Evolutionary conservation across 2,113 vertebrate genomes (phyloP), one percentile per base, ranked within the genome.

Genomic region (Burhinus oedicnemus): DNA sequence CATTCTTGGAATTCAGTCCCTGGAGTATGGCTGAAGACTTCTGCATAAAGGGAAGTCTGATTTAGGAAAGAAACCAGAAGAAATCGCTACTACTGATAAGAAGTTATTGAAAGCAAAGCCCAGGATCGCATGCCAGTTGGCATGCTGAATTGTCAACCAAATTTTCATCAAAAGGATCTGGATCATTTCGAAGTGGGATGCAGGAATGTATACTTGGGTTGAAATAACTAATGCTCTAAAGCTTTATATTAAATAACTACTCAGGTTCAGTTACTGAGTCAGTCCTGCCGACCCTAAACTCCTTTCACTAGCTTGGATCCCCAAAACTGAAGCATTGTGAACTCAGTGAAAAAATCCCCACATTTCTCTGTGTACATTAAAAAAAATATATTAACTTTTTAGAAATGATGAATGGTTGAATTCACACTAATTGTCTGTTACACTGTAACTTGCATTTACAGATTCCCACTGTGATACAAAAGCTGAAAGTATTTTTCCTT

Each of bases 401-500:
- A 68, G 71, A 90, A 85, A 80, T 80, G 90, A 97, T 96, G 83
- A 95, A 83, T 1, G 36, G 87, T 81, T 96, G 95, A 82, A 89
- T 90, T 91, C 89, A 69, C 30, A 30, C 58, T 97, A 96, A 96
- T 96, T 97, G 80, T 92, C 95, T 96, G 87, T 95, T 97, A 92
- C 75, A 74, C 44, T 95, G 93, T 85, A 96, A 92, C 94, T 96
- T 94, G 85, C 83, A 94, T 91, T 97, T 96, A 95, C 64, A 60
- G 89, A 97, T 97, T 95, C 91, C 93, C 85, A 85, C 76, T 92
- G 91, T 93, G 93, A 96, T 93, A 94, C 58, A 96, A 89, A 94
- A 97, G 85, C 94, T 92, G 95, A 36, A 95, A 87, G 96, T 93
- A 86, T 94, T 95, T 97, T 97, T 95, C 88, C 78, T 95, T 97